Conservation (phyloP, 2,113 vertebrate species). For the Theristicus caerulescens region DNA sequence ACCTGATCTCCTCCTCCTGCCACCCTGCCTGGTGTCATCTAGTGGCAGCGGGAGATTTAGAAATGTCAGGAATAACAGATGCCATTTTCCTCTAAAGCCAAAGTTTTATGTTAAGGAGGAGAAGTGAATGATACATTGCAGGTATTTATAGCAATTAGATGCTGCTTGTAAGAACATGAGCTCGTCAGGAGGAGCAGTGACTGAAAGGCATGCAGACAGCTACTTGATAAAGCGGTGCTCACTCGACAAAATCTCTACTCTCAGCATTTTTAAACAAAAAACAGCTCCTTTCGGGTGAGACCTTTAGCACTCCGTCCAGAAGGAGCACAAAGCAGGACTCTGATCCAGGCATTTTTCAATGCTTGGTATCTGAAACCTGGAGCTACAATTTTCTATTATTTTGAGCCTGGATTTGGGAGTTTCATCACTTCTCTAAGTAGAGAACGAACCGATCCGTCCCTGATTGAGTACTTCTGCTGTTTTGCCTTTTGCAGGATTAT, state of each 20-base stretch:
- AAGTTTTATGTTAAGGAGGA: slow-evolving; percentile 30
- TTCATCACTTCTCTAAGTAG: background rate
- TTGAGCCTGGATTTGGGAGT: background rate
- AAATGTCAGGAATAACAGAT: slow-evolving; percentile 6
- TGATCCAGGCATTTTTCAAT: background rate
- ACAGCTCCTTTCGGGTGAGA: background rate
- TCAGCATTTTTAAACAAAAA: background rate
- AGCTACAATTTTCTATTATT: background rate
- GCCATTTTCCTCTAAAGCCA: background rate
- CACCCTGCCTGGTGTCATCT: slow-evolving; percentile 7
- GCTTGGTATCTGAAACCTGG: background rate
- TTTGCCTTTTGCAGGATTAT: background rate
- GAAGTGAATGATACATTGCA: background rate
- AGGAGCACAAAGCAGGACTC: background rate
- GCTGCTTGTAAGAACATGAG: slow-evolving; percentile 3
- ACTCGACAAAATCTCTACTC: background rate
- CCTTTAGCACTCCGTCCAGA: background rate
- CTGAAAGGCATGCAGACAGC: background rate
- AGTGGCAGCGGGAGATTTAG: background rate
- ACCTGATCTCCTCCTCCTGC: slow-evolving; percentile 14
- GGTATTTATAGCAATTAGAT: slow-evolving; percentile 20
- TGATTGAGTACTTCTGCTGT: background rate
- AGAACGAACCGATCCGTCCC: background rate
- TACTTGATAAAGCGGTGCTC: background rate
- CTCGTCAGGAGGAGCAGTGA: background rate